phyloP scores from a whole-genome alignment of 1,140 invertebrate genomes.

The Sycophaga agraensis region DNA sequence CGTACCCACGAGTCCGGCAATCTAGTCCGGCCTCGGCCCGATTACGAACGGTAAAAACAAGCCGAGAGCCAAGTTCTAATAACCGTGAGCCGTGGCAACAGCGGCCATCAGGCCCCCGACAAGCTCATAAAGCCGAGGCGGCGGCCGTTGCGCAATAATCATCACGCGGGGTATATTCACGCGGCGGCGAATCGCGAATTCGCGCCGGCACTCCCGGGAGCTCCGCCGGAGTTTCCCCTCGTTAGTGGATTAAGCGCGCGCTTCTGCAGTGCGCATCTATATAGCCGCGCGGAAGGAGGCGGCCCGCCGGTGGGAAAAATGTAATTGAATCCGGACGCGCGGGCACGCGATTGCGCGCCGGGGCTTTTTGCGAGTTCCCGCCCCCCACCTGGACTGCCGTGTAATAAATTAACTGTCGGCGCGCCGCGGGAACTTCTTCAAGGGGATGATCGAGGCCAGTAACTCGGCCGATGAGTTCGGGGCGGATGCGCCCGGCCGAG shows the following conservation, averaged over 20 bases:
- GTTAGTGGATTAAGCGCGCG: slow-evolving; percentile 9
- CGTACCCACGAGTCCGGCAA: too few species aligned
- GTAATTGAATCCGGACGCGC: slow-evolving; percentile 20
- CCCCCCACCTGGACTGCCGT: neutral
- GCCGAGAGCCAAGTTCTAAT: too few species aligned
- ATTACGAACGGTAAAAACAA: too few species aligned
- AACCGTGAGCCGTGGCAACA: too few species aligned
- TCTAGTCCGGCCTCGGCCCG: too few species aligned
- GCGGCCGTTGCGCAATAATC: too few species aligned
- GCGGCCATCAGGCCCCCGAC: too few species aligned
- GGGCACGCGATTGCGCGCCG: slow-evolving; percentile 5
- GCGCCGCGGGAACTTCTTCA: neutral
- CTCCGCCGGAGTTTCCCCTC: neutral
- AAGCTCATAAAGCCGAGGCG: too few species aligned
- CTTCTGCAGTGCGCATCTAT: too few species aligned
- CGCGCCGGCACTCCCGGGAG: neutral
- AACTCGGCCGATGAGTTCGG: too few species aligned
- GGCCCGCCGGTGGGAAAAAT: neutral
- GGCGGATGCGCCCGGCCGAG: too few species aligned
- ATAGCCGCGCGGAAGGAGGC: neutral
- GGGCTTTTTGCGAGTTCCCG: slow-evolving; percentile 12
- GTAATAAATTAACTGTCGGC: slow-evolving; percentile 21
- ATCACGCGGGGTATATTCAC: too few species aligned
- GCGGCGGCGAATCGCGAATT: neutral
- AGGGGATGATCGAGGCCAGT: neutral